Base-by-base conservation (phyloP, 2,888 invertebrate genomes). In the Cactoblastis cactorum region DNA sequence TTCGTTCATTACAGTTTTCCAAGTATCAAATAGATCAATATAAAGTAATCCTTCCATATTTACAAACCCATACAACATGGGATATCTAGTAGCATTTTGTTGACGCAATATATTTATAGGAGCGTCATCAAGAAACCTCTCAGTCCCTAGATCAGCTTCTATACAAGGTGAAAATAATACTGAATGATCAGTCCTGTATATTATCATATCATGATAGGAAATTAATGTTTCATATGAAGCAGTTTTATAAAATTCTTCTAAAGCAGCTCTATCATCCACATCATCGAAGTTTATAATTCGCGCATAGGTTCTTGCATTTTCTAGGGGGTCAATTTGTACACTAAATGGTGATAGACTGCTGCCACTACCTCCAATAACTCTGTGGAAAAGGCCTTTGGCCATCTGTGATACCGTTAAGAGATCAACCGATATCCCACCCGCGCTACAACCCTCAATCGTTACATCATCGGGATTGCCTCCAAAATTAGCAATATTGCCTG, bases 181-280 rank as follows among this genome's bases (percentile, higher is more conserved):
- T 3, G 63, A 53, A 1, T 66, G 62, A 47, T 50, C 33, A 47
- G 37, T 53, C 74, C 69, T 12, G 55, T 54, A 51, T 2, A 62
- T 34, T 22, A 60, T 55, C 11, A 51, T 0, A 14, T 61, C 55
- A 1, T 12, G 6, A 3, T 12, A 12, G n/a, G 57, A 51, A n/a
- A 53, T 58, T 28, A 80, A 54, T 6, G n/a, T n/a, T n/a, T 74
- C 67, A 15, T 59, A 52, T 0, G 76, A 37, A 8, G 64, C 35
- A 19, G 57, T 64, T 50, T 66, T 75, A 46, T 70, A 78, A 53
- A 78, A 80, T 1, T 68, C 39, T 65, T 77, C 75, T 11, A 82
- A 51, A 1, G 63, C 65, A n/a, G 61, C 51, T 2, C 77, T 53
- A 48, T 80, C 63, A 32, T 74, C 63, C 1, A 62, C 56, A 12